Percentiles rank a stretch among this genome's conserved stretches.
Evolutionary conservation across 2,888 invertebrate species (phyloP).

Genomic region (Poecilus cupreus): DNA sequence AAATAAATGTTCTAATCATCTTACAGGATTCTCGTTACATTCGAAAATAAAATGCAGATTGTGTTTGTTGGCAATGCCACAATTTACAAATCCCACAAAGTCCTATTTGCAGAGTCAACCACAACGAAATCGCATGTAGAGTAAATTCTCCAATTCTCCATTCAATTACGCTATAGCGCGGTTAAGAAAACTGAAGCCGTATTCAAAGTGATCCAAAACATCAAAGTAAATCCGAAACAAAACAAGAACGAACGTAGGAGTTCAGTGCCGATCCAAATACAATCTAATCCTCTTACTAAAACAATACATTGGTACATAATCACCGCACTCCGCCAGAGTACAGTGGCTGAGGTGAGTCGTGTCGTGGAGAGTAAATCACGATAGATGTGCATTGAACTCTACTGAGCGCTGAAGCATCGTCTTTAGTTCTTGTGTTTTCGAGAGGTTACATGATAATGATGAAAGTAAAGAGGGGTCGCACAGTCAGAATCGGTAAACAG

Average conservation of each 20-base stretch:
- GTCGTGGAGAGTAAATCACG: no score
- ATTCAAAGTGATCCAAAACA: slow-evolving; percentile 41
- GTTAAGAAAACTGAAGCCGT: slow-evolving; percentile 29
- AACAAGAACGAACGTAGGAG: slow-evolving; percentile 11
- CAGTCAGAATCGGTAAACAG: no score
- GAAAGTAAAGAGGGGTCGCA: no score
- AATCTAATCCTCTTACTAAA: slow-evolving; percentile 41
- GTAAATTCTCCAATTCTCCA: neutral
- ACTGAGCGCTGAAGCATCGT: no score
- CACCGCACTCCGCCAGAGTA: neutral
- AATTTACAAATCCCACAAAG: neutral
- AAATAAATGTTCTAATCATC: no score
- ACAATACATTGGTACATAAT: slow-evolving; percentile 42
- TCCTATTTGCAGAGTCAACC: neutral
- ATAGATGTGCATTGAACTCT: no score
- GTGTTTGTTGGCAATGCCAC: no score
- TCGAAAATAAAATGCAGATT: no score
- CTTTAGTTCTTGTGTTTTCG: no score
- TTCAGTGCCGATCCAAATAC: slow-evolving; percentile 19
- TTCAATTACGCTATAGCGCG: slow-evolving; percentile 9
- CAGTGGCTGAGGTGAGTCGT: neutral
- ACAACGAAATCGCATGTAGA: neutral
- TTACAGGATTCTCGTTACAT: no score
- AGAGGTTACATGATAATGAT: no score
- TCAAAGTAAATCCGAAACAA: slow-evolving; percentile 39